These are phyloP conservation scores for Megaceryle alcyon DNA, from an alignment of 2,797 vertebrate species.

Conservation along the genomic window DNA sequence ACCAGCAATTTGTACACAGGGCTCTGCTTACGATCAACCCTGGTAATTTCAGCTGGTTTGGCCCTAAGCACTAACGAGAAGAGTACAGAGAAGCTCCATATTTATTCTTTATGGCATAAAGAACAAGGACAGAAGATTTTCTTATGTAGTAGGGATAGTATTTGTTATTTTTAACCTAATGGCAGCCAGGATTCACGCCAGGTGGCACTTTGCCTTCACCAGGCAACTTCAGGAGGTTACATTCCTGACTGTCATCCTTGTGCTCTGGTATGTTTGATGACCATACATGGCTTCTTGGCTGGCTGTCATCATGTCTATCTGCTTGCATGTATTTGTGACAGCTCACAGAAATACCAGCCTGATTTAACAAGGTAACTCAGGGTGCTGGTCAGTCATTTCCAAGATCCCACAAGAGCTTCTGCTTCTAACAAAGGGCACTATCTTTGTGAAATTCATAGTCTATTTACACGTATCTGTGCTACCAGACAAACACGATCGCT, in stretches of 20 bases:
- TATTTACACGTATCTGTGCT: not conserved
- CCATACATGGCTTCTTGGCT: conserved; percentile 34
- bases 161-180: conserved; percentile 54
- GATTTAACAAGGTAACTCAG: not conserved
- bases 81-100: not conserved
- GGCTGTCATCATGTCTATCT: not conserved
- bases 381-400: not conserved
- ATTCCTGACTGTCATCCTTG: not conserved
- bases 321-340: not conserved
- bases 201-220: conserved; percentile 28
- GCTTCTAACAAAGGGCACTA: not conserved
- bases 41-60: not conserved
- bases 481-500: not conserved
- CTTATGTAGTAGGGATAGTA: conserved; percentile 8
- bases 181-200: conserved; percentile 22
- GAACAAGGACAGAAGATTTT: conserved; percentile 13
- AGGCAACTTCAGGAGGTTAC: not conserved
- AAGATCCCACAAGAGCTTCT: not conserved
- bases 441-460: not conserved
- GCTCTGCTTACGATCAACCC: not conserved
- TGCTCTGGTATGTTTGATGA: not conserved
- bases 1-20: not conserved
- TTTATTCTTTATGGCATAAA: not conserved
- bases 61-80: not conserved
- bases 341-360: not conserved